Percentiles rank a stretch among this genome's conserved stretches.
Conservation (phyloP, 1,140 invertebrate species). For the Pseudomyrmex gracilis region DNA sequence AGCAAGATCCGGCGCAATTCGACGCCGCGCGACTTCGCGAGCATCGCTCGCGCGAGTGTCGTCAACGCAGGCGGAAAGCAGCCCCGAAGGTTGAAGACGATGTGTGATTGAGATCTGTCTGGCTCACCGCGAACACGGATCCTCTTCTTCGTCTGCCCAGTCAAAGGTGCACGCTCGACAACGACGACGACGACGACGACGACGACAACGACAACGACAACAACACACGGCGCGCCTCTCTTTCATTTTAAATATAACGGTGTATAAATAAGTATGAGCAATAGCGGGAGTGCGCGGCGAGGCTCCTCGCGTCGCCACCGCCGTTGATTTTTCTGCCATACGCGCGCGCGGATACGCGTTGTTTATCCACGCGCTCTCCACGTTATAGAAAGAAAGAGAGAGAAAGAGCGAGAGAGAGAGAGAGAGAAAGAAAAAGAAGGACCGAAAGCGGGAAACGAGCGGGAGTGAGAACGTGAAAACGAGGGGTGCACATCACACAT, state of each 20-base stretch:
- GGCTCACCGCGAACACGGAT: background rate
- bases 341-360: slow-evolving; percentile 35
- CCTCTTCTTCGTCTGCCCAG: background rate
- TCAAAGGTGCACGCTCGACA: slow-evolving; percentile 21
- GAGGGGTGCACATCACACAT: slow-evolving; percentile 1
- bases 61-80: background rate
- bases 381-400: background rate
- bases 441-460: background rate
- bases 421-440: background rate
- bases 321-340: slow-evolving; percentile 64
- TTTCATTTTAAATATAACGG: slow-evolving; percentile 86
- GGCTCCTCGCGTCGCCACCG: slow-evolving; percentile 69
- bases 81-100: background rate
- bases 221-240: slow-evolving; percentile 71
- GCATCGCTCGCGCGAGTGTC: background rate
- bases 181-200: slow-evolving; percentile 68
- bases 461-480: too few relatives aligned
- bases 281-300: slow-evolving; percentile 84
- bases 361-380: slow-evolving; percentile 41
- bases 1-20: background rate
- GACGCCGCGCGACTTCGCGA: background rate
- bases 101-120: slow-evolving; percentile 38
- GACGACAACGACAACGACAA: slow-evolving; percentile 67
- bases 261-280: slow-evolving; percentile 86
- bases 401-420: background rate